Conservation (phyloP, 1,140 invertebrate genomes). For the Temnothorax longispinosus region DNA sequence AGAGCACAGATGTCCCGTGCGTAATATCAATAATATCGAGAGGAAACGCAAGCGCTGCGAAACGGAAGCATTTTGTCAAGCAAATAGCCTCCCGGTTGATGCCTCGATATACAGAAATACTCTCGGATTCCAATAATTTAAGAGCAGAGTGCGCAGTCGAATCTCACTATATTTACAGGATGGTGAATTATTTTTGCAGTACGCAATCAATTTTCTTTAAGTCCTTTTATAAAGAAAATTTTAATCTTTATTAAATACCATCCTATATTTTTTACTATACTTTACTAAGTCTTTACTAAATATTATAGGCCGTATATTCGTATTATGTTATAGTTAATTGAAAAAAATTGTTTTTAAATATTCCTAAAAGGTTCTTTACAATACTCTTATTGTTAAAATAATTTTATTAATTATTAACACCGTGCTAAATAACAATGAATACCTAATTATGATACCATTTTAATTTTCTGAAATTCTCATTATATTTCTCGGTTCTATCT, state of each 20-base stretch:
- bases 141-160: neutral
- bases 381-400: neutral
- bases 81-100: conserved; percentile 53
- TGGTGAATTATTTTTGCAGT: neutral
- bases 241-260: neutral
- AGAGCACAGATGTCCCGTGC: conserved; percentile 39
- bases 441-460: neutral
- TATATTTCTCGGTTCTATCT: neutral
- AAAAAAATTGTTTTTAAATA: neutral
- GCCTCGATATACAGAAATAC: conserved; percentile 14
- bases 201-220: neutral
- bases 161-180: neutral
- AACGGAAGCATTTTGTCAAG: conserved; percentile 49
- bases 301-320: neutral
- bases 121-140: conserved; percentile 16
- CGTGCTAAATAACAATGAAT: neutral
- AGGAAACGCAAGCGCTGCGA: conserved; percentile 28
- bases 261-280: no score
- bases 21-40: conserved; percentile 64
- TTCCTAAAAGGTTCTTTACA: neutral
- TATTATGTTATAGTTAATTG: neutral
- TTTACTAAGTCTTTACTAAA: neutral
- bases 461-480: neutral
- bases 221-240: neutral
- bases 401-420: neutral